Evolutionary conservation across 2,888 invertebrate genomes (phyloP), one percentile per base, ranked within the genome.

Genomic region (Griposia aprilina): DNA sequence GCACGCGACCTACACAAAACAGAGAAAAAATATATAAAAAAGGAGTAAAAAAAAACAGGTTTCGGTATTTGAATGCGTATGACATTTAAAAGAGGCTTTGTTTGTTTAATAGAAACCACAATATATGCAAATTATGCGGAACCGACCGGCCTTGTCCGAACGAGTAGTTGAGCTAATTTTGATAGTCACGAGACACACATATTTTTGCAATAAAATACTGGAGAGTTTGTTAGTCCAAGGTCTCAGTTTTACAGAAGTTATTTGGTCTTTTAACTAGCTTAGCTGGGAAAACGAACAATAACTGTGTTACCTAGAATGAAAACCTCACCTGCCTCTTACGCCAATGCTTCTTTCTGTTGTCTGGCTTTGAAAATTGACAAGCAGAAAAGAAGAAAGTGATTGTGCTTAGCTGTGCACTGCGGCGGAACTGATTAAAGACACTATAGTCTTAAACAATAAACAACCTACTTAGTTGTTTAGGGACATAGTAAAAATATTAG

Each of bases 91-190:
- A 75, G 79, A 82, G 83, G 82, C 78, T 79, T 85, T 89, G 83
- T 87, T 88, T 88, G 78, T 87, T 84, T 86, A 80, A 80, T 83
- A 83, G 67, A 83, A 78, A 82, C 81, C 76, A 87, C 81, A 77
- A 87, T 82, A 80, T 88, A 90, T 88, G 87, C 86, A 88, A 91
- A 91, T 90, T 82, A 88, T 87, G 89, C 86, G 88, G 89, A 91
- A 91, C 90, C 69, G 17, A 78, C 15, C 80, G 90, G 70, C 92
- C 91, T 92, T 91, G 90, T 76, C 72, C 50, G 63, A 77, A 82
- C 78, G 76, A 77, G 77, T 78, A 52, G 88, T 87, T 88, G 78
- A 76, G 87, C 86, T 89, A 87, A 88, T 90, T 88, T 86, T 86
- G 84, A 88, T 82, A 78, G 84, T 85, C 86, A 87, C 73, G 70